Evolutionary conservation across 2,888 invertebrate species (phyloP).

Genomic region (Dicranocentrus wangi): DNA sequence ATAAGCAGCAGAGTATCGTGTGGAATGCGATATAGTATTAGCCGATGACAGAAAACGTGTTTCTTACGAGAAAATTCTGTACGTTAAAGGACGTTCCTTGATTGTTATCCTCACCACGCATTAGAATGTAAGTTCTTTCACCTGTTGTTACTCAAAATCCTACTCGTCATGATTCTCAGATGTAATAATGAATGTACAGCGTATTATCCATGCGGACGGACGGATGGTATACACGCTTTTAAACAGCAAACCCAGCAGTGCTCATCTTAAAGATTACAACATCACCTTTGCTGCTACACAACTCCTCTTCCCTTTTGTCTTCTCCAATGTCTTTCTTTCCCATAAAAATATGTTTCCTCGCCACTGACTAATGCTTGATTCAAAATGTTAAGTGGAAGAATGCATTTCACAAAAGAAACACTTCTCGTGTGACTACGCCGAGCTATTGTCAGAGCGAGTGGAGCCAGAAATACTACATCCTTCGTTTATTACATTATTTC

Average conservation of each 20-base stretch:
- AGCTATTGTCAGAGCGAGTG: not conserved
- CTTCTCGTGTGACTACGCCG: not conserved
- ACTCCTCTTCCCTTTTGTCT: not conserved
- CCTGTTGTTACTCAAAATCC: slow-evolving; percentile 53
- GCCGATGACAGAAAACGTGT: no score
- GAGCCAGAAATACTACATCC: slow-evolving; percentile 4
- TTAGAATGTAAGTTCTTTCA: slow-evolving; percentile 64
- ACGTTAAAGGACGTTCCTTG: slow-evolving; percentile 14
- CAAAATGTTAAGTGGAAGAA: slow-evolving; percentile 9
- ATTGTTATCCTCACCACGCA: not conserved
- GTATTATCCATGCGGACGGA: no score
- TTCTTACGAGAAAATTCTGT: not conserved
- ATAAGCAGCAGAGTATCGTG: no score
- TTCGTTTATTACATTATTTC: slow-evolving; percentile 13
- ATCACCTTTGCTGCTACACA: not conserved
- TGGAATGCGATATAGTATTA: no score
- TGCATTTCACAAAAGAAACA: slow-evolving; percentile 7
- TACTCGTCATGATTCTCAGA: slow-evolving; percentile 13
- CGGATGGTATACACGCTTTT: no score
- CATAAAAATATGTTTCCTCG: not conserved
- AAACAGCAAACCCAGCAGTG: no score
- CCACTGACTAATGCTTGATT: not conserved
- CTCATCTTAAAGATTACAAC: not conserved
- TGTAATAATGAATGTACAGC: no score
- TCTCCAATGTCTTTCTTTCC: slow-evolving; percentile 3